Percentiles rank a stretch among this genome's conserved stretches.
These are phyloP conservation scores for Perca flavescens DNA, from an alignment of 2,113 vertebrate species.

Conservation along the genomic window DNA sequence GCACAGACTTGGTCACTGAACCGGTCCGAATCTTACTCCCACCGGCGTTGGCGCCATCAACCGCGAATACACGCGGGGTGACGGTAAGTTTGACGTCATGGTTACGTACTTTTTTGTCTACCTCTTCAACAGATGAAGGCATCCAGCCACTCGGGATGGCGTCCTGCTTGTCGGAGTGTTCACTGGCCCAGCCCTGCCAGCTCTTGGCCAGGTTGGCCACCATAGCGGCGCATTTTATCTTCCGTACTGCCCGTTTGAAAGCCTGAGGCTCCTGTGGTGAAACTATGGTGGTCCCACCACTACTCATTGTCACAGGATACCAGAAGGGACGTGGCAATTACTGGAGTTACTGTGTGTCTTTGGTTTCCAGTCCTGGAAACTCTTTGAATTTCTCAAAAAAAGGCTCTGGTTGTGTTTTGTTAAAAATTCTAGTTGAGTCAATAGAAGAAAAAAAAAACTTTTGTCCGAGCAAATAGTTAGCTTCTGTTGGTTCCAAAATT, in stretches of 20 bases:
- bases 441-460: neutral
- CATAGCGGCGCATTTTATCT: conserved; percentile 80
- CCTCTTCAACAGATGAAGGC: conserved; percentile 74
- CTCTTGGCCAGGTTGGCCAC: conserved; percentile 82
- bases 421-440: neutral
- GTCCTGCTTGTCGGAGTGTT: conserved; percentile 77
- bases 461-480: neutral
- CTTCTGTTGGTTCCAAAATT: neutral
- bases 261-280: conserved; percentile 59
- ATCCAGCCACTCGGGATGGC: conserved; percentile 82
- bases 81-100: conserved; percentile 63
- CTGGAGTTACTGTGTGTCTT: neutral
- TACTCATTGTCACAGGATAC: conserved; percentile 65
- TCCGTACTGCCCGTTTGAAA: conserved; percentile 74
- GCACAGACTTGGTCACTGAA: conserved; percentile 67
- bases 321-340: neutral
- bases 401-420: no score
- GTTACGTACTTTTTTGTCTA: conserved; percentile 32
- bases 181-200: conserved; percentile 85
- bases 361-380: neutral
- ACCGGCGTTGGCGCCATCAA: neutral
- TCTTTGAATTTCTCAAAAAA: neutral
- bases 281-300: conserved; percentile 24
- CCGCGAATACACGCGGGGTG: conserved; percentile 53
- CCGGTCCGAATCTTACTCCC: conserved; percentile 70